Evolutionary conservation across 2,113 vertebrate species (phyloP).

Genomic region (Formicarius rufipectus): DNA sequence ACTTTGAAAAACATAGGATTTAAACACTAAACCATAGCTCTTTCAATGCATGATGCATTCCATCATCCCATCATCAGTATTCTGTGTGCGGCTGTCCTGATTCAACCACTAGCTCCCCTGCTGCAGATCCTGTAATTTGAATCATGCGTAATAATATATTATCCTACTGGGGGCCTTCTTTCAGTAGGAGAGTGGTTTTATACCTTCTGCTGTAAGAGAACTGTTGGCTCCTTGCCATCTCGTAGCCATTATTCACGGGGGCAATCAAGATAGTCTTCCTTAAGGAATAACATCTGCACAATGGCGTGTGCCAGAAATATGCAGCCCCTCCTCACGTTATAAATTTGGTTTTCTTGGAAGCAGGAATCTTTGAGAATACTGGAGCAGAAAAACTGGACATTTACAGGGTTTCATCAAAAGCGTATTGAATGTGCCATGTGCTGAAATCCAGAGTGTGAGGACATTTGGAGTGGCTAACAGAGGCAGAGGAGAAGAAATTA

Average conservation of each 20-base stretch:
- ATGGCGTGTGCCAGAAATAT: conserved; percentile 73
- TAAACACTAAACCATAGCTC: conserved; percentile 69
- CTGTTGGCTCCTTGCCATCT: conserved; percentile 74
- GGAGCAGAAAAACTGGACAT: conserved; percentile 43
- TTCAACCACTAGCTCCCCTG: conserved; percentile 79
- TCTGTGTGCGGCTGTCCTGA: conserved; percentile 75
- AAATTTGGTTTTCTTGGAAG: conserved; percentile 76
- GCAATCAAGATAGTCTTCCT: conserved; percentile 77
- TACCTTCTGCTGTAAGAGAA: conserved; percentile 79
- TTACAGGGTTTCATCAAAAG: conserved; percentile 50
- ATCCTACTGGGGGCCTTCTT: conserved; percentile 82
- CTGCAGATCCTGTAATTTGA: conserved; percentile 85
- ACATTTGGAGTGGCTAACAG: neutral
- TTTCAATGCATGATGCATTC: conserved; percentile 78
- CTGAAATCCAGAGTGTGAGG: conserved; percentile 11
- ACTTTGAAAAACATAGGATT: conserved; percentile 69
- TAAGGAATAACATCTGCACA: conserved; percentile 84
- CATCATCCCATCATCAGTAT: conserved; percentile 83
- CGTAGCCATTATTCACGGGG: conserved; percentile 76
- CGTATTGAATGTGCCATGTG: conserved; percentile 42
- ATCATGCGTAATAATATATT: conserved; percentile 87
- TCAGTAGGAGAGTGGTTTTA: conserved; percentile 80
- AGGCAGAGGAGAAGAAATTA: neutral
- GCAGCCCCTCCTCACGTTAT: conserved; percentile 58
- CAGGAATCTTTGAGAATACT: conserved; percentile 63